A percentile compares a stretch with the other conserved stretches of the same genome.
These are phyloP conservation scores for Vipera ursinii DNA, from an alignment of 2,797 vertebrate genomes.

Conservation along the genomic window DNA sequence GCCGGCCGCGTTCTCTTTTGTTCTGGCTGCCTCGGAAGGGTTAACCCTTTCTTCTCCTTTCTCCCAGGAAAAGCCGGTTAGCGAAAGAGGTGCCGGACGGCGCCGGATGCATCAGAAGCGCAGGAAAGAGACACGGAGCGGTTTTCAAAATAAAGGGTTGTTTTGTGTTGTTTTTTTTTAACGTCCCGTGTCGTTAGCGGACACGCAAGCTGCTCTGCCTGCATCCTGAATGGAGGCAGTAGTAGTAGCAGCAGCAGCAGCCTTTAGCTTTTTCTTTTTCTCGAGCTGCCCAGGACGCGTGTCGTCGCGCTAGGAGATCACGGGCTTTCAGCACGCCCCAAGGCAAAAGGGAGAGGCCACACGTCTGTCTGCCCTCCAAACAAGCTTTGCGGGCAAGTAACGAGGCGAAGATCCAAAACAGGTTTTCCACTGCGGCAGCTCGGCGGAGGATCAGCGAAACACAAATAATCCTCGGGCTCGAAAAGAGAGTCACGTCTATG, in stretches of 20 bases:
- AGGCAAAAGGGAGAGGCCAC: not conserved
- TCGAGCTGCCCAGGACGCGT: not conserved
- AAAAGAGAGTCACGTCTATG: not conserved
- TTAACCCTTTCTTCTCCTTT: slow-evolving; percentile 19
- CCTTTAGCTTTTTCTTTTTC: not conserved
- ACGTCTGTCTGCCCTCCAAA: not conserved
- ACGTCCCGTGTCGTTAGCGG: not conserved
- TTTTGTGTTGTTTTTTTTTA: not conserved
- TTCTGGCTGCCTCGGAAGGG: not conserved
- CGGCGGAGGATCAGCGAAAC: not conserved
- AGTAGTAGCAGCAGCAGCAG: not conserved
- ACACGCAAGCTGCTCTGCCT: not conserved
- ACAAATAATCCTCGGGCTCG: no score
- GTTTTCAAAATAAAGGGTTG: not conserved
- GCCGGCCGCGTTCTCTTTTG: slow-evolving; percentile 26
- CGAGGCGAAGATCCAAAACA: not conserved
- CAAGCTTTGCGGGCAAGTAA: not conserved
- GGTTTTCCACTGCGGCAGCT: no score
- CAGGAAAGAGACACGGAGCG: not conserved
- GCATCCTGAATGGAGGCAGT: not conserved
- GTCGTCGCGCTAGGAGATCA: not conserved
- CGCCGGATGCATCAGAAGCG: not conserved
- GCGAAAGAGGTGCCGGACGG: not conserved
- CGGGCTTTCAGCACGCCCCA: not conserved
- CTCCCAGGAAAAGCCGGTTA: not conserved